A percentile compares a stretch with the other conserved stretches of the same genome.
Conservation (phyloP, 2,888 invertebrate genomes). For the Temnothorax unifasciatus region DNA sequence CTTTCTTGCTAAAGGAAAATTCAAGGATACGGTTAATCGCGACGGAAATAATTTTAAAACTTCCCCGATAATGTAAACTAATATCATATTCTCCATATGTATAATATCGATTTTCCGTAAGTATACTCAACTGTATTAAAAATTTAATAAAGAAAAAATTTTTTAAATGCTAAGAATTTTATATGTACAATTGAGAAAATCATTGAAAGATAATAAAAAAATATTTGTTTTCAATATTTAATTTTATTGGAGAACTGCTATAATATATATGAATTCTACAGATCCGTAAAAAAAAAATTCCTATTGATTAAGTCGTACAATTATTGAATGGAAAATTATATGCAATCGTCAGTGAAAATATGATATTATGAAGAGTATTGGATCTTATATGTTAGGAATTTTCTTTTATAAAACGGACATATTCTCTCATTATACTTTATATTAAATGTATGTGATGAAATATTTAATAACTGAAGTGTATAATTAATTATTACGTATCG, state of each 20-base stretch:
- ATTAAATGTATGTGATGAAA: neutral
- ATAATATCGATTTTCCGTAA: neutral
- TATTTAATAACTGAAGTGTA: neutral
- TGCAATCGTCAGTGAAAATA: neutral
- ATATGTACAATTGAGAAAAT: neutral
- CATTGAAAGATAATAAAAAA: neutral
- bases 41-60: neutral
- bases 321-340: neutral
- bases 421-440: neutral
- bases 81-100: neutral
- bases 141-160: neutral
- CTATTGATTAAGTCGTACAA: neutral
- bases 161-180: neutral
- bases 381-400: neutral
- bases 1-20: neutral
- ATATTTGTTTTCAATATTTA: conserved; percentile 12
- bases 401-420: neutral
- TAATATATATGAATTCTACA: conserved; percentile 3
- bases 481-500: conserved; percentile 8
- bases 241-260: neutral
- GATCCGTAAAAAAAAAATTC: neutral
- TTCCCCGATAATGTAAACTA: neutral
- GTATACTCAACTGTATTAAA: neutral
- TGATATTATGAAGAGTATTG: neutral
- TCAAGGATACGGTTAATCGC: conserved; percentile 28